Conservation (phyloP, 2,888 invertebrate species). For the Epinotia brunnichana region DNA sequence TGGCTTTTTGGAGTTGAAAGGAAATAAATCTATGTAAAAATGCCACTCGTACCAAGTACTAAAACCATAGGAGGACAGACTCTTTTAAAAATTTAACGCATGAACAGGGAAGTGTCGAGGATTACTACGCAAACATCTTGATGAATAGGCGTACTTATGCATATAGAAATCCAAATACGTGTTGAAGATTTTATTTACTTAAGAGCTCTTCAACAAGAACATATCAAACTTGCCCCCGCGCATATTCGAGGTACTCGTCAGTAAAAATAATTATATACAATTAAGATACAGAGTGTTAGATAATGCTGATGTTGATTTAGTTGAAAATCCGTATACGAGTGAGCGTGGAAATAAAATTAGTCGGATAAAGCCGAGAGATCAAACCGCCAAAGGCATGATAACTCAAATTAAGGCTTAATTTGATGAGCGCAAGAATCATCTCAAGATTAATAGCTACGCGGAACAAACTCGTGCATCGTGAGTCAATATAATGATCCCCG, state of each 20-base stretch:
- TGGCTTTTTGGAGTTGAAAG: slow-evolving; percentile 9
- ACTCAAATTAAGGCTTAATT: slow-evolving; percentile 46
- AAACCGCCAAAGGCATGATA: slow-evolving; percentile 40
- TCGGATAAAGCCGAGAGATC: slow-evolving; percentile 46
- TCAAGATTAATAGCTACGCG: slow-evolving; percentile 73
- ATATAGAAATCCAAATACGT: slow-evolving; percentile 31
- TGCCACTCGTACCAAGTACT: background rate
- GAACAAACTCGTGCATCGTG: slow-evolving; percentile 72
- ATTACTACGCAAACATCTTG: slow-evolving; percentile 32
- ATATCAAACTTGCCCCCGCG: slow-evolving; percentile 25
- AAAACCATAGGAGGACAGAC: background rate
- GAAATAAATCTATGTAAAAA: slow-evolving; percentile 18
- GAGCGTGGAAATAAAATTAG: slow-evolving; percentile 31
- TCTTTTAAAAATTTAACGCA: slow-evolving; percentile 17
- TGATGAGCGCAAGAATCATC: slow-evolving; percentile 59
- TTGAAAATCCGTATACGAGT: slow-evolving; percentile 32
- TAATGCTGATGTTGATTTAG: slow-evolving; percentile 24
- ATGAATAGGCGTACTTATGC: slow-evolving; percentile 23
- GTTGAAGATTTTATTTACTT: slow-evolving; percentile 36
- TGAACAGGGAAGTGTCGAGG: slow-evolving; percentile 35
- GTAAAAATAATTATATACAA: slow-evolving; percentile 39
- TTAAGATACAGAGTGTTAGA: slow-evolving; percentile 36
- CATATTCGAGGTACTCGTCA: slow-evolving; percentile 16
- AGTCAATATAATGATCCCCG: slow-evolving; percentile 69
- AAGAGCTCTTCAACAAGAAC: slow-evolving; percentile 37